Conservation (phyloP, 2,888 invertebrate genomes). For the Cheilosia grossa region DNA sequence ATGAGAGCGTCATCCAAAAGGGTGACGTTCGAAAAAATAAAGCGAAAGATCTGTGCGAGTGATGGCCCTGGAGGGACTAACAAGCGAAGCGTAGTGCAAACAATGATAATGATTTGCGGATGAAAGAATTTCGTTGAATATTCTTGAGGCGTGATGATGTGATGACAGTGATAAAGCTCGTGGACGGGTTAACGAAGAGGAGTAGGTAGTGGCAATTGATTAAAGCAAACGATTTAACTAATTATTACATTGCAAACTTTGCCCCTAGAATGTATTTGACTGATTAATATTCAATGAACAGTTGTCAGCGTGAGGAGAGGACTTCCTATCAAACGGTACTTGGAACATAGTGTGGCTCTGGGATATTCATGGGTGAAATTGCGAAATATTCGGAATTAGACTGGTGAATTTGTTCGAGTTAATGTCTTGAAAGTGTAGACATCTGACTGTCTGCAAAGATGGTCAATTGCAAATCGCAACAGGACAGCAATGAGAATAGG, state of each 20-base stretch:
- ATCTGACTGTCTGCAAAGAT: no score
- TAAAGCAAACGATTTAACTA: constrained; percentile 48
- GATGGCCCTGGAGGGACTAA: constrained; percentile 10
- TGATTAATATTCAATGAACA: constrained; percentile 62
- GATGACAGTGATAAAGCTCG: background rate
- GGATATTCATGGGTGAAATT: constrained; percentile 8
- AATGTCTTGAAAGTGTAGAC: no score
- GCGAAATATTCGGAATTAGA: constrained; percentile 31
- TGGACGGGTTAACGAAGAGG: constrained; percentile 1
- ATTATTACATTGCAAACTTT: constrained; percentile 57
- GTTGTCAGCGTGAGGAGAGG: background rate
- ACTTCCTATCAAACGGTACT: background rate
- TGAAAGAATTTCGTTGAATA: constrained; percentile 46
- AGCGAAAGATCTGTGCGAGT: background rate
- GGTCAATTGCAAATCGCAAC: no score
- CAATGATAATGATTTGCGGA: constrained; percentile 63
- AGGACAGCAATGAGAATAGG: no score
- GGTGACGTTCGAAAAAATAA: constrained; percentile 8
- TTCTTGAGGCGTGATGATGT: background rate
- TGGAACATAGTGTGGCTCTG: background rate
- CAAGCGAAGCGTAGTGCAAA: constrained; percentile 46
- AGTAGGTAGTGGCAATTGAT: constrained; percentile 39
- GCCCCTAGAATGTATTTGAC: constrained; percentile 21
- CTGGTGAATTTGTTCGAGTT: no score
- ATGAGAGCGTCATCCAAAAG: constrained; percentile 23